Conservation (phyloP, 1,140 invertebrate species). For the Carcinoscorpius rotundicauda region DNA sequence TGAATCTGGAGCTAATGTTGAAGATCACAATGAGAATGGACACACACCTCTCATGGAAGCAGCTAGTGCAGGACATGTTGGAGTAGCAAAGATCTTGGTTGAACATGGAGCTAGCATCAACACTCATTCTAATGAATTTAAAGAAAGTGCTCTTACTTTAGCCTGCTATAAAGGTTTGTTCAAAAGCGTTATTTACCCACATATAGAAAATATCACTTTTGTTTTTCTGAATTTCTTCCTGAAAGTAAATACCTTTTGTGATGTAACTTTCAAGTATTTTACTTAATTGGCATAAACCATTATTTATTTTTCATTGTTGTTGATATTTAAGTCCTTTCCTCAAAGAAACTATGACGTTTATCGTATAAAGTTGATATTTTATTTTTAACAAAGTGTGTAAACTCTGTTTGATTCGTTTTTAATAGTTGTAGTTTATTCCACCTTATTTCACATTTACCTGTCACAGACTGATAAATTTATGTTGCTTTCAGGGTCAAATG, state of each 20-base stretch:
- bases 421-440: no score
- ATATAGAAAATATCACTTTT: neutral
- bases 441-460: no score
- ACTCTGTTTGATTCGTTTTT: no score
- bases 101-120: slow-evolving; percentile 92
- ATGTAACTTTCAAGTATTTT: slow-evolving; percentile 5
- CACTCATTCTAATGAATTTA: slow-evolving; percentile 98
- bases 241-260: neutral
- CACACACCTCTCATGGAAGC: slow-evolving; percentile 99
- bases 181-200: no score
- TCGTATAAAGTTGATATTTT: no score
- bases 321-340: no score
- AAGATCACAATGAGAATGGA: slow-evolving; percentile 97
- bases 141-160: slow-evolving; percentile 69
- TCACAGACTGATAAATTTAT: no score
- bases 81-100: slow-evolving; percentile 81
- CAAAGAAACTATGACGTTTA: no score
- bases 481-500: no score
- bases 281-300: neutral
- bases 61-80: slow-evolving; percentile 89
- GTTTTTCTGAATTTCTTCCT: slow-evolving; percentile 2
- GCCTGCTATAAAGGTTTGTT: slow-evolving; percentile 84
- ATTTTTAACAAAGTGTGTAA: no score
- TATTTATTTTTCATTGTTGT: no score
- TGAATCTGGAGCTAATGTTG: slow-evolving; percentile 84